These are phyloP conservation scores for Pachymerium ferrugineum DNA, from an alignment of 2,888 invertebrate species.

Conservation along the genomic window DNA sequence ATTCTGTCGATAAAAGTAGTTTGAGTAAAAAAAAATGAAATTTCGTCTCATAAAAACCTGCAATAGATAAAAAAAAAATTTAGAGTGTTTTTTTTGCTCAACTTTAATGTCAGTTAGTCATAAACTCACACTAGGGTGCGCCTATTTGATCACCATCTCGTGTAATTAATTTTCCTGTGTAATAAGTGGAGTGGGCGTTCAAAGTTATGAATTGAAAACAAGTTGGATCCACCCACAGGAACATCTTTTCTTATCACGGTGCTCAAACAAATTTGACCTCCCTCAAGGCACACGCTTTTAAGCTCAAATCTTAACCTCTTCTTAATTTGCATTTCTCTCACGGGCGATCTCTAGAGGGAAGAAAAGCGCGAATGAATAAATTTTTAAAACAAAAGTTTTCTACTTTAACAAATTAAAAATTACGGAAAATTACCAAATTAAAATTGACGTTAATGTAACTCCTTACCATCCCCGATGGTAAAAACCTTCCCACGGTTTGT, in stretches of 20 bases:
- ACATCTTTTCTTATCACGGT: not conserved
- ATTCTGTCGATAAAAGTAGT: no score
- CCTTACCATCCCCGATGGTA: no score
- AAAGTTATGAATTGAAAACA: not conserved
- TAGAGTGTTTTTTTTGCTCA: no score
- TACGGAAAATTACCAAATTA: not conserved
- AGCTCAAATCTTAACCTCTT: not conserved
- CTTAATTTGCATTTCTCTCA: not conserved
- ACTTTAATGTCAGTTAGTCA: no score
- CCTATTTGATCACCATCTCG: no score
- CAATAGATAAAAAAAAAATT: no score
- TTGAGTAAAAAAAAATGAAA: no score
- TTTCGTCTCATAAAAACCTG: no score
- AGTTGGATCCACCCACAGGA: not conserved
- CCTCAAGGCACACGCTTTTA: not conserved
- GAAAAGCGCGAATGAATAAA: not conserved
- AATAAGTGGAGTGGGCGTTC: not conserved
- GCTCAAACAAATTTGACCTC: not conserved
- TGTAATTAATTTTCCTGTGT: no score
- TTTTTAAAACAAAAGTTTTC: not conserved
- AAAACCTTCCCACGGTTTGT: no score
- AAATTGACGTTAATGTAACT: not conserved
- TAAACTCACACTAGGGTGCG: no score
- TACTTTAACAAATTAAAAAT: not conserved
- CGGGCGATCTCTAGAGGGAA: not conserved